These are phyloP conservation scores for Lasioglossum vierecki DNA, from an alignment of 2,888 invertebrate species.

Conservation along the genomic window DNA sequence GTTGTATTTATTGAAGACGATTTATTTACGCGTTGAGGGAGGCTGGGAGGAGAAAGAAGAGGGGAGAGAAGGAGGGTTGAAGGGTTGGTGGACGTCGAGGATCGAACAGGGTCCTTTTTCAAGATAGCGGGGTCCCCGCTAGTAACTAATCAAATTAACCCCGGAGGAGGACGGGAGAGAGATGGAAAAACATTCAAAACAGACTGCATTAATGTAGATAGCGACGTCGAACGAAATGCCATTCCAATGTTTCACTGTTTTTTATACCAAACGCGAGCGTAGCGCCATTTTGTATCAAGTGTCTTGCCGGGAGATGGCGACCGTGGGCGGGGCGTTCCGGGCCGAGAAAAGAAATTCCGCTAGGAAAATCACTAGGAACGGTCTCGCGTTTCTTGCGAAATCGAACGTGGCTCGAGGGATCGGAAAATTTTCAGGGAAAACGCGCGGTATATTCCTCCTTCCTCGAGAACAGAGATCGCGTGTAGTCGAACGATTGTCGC, in stretches of 20 bases:
- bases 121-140: conserved; percentile 9
- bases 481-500: not conserved
- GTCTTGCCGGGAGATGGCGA: conserved; percentile 66
- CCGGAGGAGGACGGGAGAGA: not conserved
- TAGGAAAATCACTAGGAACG: not conserved
- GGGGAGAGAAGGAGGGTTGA: not conserved
- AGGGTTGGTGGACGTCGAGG: not conserved
- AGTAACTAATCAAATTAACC: conserved; percentile 48
- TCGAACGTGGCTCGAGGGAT: not conserved
- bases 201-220: conserved; percentile 74
- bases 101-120: conserved; percentile 31
- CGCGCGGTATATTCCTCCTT: not conserved
- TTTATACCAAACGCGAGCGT: conserved; percentile 80
- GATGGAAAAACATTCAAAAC: conserved; percentile 38
- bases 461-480: not conserved
- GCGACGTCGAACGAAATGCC: conserved; percentile 70
- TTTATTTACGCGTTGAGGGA: conserved; percentile 76
- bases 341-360: not conserved
- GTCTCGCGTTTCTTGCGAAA: not conserved
- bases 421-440: conserved; percentile 1
- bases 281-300: conserved; percentile 79
- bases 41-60: conserved; percentile 33
- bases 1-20: conserved; percentile 82
- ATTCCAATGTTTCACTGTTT: conserved; percentile 81
- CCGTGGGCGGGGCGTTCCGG: conserved; percentile 31